phyloP scores from a whole-genome alignment of 2,113 vertebrate species.

The Heteronetta atricapilla region DNA sequence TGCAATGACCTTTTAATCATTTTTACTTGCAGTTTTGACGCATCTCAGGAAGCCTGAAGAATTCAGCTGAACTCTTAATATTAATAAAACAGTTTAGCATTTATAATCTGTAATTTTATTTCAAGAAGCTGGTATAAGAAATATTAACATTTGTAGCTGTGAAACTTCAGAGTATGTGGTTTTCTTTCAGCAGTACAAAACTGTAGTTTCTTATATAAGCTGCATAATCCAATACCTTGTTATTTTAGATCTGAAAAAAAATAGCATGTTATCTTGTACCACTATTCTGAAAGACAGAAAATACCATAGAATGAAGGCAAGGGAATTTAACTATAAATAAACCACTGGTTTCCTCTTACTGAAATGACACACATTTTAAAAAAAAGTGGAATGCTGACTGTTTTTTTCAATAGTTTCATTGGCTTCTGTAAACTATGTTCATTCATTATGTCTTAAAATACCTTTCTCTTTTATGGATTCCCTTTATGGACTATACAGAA shows the following conservation, averaged over 20 bases:
- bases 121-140: background rate
- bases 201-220: background rate
- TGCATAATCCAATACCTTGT: background rate
- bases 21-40: background rate
- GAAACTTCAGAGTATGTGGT: background rate
- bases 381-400: background rate
- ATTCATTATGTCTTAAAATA: conserved; percentile 13
- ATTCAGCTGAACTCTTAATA: background rate
- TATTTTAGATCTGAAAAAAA: background rate
- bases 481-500: background rate
- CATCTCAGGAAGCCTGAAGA: background rate
- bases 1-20: background rate
- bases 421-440: background rate
- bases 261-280: background rate
- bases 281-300: background rate
- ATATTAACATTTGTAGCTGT: background rate
- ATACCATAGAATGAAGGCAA: background rate
- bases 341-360: background rate
- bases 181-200: background rate
- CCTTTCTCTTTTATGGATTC: background rate
- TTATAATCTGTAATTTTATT: background rate
- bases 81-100: background rate
- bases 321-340: background rate
- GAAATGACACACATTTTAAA: background rate
- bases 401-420: conserved; percentile 14